These are phyloP conservation scores for Struthio camelus DNA, from an alignment of 2,113 vertebrate species.

Conservation along the genomic window DNA sequence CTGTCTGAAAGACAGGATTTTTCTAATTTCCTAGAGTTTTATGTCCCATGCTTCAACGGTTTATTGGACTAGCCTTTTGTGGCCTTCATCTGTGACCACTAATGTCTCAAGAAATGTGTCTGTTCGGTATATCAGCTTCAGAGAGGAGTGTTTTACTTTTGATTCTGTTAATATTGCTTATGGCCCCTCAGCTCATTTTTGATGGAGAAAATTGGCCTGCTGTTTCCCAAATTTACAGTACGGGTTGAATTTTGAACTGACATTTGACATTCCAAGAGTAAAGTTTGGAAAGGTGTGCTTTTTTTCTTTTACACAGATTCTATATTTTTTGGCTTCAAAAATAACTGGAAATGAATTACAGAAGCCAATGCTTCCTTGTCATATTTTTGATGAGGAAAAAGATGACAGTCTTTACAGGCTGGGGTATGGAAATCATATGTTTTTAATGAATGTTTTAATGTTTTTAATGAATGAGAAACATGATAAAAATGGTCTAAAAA, in stretches of 20 bases:
- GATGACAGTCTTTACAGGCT: background rate
- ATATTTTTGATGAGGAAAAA: slow-evolving; percentile 12
- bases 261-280: slow-evolving; percentile 17
- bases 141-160: background rate
- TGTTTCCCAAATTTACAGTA: background rate
- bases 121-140: background rate
- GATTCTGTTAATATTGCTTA: background rate
- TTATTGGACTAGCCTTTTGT: slow-evolving; percentile 1
- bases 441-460: background rate
- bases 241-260: slow-evolving; percentile 9
- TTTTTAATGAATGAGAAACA: background rate
- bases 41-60: background rate
- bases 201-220: slow-evolving; percentile 12
- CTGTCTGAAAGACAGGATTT: background rate
- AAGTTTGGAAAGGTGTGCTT: background rate
- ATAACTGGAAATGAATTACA: background rate
- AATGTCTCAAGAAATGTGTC: background rate
- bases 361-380: background rate
- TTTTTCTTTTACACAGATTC: background rate
- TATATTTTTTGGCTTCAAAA: slow-evolving; percentile 22
- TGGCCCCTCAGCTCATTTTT: background rate
- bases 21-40: background rate
- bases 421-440: background rate
- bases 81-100: background rate
- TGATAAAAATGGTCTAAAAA: background rate